Evolutionary conservation across 2,888 invertebrate species (phyloP).

Genomic region (Drosophila picticornis): DNA sequence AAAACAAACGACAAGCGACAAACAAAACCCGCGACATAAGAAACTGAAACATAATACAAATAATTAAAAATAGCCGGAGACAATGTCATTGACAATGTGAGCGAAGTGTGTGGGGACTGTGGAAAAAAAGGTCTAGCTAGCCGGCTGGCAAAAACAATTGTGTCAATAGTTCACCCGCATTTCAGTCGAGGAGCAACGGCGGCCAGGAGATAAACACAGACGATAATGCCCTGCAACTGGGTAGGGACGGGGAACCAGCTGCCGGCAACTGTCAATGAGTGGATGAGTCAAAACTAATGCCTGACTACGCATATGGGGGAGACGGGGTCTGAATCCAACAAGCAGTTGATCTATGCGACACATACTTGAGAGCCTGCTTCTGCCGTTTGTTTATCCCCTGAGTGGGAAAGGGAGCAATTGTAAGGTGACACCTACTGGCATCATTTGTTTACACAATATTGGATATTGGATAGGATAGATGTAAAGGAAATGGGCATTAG

Average conservation of each 20-base stretch:
- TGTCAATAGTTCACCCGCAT: constrained; percentile 80
- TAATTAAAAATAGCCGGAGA: constrained; percentile 76
- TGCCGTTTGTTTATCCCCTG: constrained; percentile 2
- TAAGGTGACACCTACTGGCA: constrained; percentile 74
- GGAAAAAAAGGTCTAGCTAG: constrained; percentile 45
- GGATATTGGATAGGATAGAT: constrained; percentile 66
- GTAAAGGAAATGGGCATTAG: constrained; percentile 75
- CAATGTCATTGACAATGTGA: constrained; percentile 26
- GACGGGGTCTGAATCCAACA: constrained; percentile 59
- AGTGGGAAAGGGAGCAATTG: constrained; percentile 41
- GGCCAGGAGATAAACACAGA: constrained; percentile 67
- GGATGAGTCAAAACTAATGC: constrained; percentile 64
- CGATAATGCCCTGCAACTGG: constrained; percentile 57
- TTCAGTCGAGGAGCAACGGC: constrained; percentile 26
- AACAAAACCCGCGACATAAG: constrained; percentile 34
- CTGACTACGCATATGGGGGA: constrained; percentile 1
- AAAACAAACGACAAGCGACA: constrained; percentile 31
- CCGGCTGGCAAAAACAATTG: constrained; percentile 73
- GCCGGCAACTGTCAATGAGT: constrained; percentile 69
- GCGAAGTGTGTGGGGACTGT: constrained; percentile 1
- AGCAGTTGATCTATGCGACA: constrained; percentile 66
- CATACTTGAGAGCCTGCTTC: constrained; percentile 53
- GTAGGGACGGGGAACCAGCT: constrained; percentile 52
- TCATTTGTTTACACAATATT: constrained; percentile 81
- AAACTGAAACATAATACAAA: constrained; percentile 79